A percentile compares a stretch with the other conserved stretches of the same genome.
Evolutionary conservation across 1,140 invertebrate species (phyloP).

Genomic region (Listronotus bonariensis): DNA sequence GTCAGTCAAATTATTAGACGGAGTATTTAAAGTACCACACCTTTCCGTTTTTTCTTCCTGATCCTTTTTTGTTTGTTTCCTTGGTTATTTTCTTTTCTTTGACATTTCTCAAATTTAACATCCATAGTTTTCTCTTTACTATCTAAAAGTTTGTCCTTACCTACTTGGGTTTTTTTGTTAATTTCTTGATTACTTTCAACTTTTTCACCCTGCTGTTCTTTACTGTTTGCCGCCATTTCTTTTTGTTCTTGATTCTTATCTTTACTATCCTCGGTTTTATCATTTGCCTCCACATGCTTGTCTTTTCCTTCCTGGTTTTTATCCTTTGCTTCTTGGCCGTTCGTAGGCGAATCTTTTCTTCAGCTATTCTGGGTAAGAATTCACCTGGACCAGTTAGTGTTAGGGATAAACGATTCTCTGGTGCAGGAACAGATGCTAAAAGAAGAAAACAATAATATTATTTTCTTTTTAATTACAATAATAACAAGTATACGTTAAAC

Average conservation of each 20-base stretch:
- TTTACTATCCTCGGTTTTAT: background rate
- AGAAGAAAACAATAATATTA: too few species aligned
- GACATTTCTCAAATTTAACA: too few species aligned
- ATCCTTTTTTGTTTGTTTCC: background rate
- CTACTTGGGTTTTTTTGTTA: background rate
- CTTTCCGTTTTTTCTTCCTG: background rate
- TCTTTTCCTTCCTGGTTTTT: conserved; percentile 18
- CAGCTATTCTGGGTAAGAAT: conserved; percentile 72
- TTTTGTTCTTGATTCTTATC: background rate
- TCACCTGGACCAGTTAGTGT: conserved; percentile 58
- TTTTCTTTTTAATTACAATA: too few species aligned
- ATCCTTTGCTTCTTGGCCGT: conserved; percentile 29
- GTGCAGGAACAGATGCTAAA: conserved; percentile 16
- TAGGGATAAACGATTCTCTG: conserved; percentile 54
- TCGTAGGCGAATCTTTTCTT: conserved; percentile 85
- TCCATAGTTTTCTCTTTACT: background rate
- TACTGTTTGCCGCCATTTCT: background rate
- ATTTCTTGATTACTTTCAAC: background rate
- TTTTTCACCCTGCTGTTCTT: background rate
- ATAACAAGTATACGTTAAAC: too few species aligned
- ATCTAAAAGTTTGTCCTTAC: background rate
- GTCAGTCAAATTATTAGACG: too few species aligned
- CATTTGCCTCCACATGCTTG: background rate
- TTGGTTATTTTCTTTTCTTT: background rate
- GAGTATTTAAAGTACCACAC: too few species aligned